A percentile compares a stretch with the other conserved stretches of the same genome.
Evolutionary conservation across 2,113 vertebrate species (phyloP).

Genomic region (Xiphophorus hellerii): DNA sequence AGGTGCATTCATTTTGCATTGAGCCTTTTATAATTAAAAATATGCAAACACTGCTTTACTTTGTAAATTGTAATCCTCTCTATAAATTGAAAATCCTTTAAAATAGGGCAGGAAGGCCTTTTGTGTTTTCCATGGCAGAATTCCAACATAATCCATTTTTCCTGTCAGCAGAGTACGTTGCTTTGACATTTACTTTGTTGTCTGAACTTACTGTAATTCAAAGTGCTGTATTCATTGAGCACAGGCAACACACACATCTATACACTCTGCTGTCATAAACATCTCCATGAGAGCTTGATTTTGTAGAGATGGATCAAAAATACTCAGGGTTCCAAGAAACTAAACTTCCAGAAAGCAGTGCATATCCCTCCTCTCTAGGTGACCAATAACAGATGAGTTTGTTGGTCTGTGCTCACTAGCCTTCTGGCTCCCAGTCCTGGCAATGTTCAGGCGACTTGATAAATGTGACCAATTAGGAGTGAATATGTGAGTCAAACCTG

Average conservation of each 20-base stretch:
- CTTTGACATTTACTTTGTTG: conserved; percentile 40
- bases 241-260: background rate
- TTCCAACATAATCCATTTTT: conserved; percentile 51
- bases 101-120: conserved; percentile 19
- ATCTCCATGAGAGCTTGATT: background rate
- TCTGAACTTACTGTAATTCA: conserved; percentile 29
- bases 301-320: background rate
- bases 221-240: conserved; percentile 27
- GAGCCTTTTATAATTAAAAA: background rate
- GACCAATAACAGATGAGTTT: conserved; percentile 2
- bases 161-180: conserved; percentile 21
- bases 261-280: background rate
- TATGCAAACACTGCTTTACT: conserved; percentile 19
- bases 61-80: conserved; percentile 36
- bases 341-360: conserved; percentile 1
- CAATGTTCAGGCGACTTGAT: background rate
- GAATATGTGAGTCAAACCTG: background rate
- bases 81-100: conserved; percentile 16
- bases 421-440: background rate
- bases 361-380: background rate
- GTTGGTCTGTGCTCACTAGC: background rate
- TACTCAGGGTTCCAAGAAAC: background rate
- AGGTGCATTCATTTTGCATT: background rate
- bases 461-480: conserved; percentile 11
- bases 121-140: conserved; percentile 43